These are phyloP conservation scores for Microcebus jonahi DNA, from an alignment of 2,113 vertebrate species.

Conservation along the genomic window DNA sequence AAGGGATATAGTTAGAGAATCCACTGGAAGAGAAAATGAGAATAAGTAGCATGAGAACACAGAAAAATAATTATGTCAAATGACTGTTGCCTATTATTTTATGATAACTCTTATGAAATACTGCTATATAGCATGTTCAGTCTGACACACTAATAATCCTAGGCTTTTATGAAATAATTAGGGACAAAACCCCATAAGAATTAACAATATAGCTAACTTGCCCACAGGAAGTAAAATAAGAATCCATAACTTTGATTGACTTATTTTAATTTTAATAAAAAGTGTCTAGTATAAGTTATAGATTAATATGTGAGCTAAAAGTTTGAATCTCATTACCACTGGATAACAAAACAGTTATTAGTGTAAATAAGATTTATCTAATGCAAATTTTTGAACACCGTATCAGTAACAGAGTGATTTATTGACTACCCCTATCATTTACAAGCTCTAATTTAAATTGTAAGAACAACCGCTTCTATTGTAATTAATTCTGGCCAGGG, in stretches of 20 bases:
- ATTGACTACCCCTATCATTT: conserved; percentile 73
- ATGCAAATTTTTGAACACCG: background rate
- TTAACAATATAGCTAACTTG: background rate
- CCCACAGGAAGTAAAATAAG: background rate
- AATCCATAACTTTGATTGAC: background rate
- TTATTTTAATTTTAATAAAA: background rate
- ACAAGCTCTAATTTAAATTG: conserved; percentile 69
- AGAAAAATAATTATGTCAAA: background rate
- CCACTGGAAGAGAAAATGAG: background rate
- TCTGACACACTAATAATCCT: background rate
- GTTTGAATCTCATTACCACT: background rate
- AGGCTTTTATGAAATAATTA: background rate
- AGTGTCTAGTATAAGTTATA: background rate
- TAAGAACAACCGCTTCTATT: conserved; percentile 71
- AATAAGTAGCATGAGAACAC: background rate
- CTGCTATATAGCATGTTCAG: background rate
- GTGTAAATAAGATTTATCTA: background rate
- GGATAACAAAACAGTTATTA: background rate
- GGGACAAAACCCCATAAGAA: background rate
- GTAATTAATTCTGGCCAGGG: conserved; percentile 74
- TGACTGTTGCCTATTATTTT: background rate
- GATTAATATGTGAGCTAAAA: background rate
- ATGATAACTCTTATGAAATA: background rate
- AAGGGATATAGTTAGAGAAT: background rate
- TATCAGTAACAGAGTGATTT: conserved; percentile 44